phyloP scores from a whole-genome alignment of 1,140 invertebrate genomes.

The Tetranychus urticae region DNA sequence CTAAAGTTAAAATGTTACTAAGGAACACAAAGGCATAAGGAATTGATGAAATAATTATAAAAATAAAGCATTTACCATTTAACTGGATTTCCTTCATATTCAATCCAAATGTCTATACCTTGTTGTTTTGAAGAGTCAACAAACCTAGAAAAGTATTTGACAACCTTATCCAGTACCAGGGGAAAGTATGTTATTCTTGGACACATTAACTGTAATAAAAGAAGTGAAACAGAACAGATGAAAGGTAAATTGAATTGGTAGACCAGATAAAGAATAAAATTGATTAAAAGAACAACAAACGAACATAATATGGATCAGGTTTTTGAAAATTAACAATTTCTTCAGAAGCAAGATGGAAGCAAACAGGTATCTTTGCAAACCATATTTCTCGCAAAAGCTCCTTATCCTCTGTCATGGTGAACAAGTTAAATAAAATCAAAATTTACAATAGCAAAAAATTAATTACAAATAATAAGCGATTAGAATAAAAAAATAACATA shows the following conservation, averaged over 20 bases:
- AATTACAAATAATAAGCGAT: no score
- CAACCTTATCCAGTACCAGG: constrained; percentile 79
- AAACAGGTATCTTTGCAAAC: constrained; percentile 78
- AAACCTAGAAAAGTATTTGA: constrained; percentile 64
- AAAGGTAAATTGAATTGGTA: not conserved
- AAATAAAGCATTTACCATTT: constrained; percentile 38
- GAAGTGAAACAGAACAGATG: not conserved
- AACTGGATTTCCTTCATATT: constrained; percentile 68
- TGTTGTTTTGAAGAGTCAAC: constrained; percentile 54
- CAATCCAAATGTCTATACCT: constrained; percentile 70
- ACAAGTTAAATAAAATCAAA: no score
- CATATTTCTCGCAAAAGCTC: constrained; percentile 81
- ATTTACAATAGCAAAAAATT: no score
- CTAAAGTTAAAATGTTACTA: no score
- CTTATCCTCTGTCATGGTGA: constrained; percentile 57
- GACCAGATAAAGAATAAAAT: not conserved
- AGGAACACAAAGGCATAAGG: no score
- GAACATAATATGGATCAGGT: constrained; percentile 63
- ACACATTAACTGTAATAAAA: constrained; percentile 45
- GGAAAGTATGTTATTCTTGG: constrained; percentile 86
- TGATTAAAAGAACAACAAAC: constrained; percentile 7
- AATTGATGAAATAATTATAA: not conserved
- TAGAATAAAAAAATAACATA: no score
- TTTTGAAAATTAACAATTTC: constrained; percentile 64
- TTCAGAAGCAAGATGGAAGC: constrained; percentile 60